Base-by-base conservation (phyloP, 2,797 vertebrate genomes). In the Salmo trutta region DNA sequence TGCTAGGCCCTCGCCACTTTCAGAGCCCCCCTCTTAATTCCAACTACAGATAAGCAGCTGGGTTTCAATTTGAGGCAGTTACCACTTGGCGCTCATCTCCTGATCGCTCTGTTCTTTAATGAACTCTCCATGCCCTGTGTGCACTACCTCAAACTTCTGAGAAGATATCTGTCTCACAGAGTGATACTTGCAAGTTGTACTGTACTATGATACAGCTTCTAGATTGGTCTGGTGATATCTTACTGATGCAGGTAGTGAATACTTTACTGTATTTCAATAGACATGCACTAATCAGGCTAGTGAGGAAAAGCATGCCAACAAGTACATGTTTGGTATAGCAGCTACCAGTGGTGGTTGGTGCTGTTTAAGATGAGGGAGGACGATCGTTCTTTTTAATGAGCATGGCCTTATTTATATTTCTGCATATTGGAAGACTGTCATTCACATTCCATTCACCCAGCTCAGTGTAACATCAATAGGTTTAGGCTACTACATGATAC, bases 41-140 rank as follows among this genome's bases (percentile, higher is more conserved):
- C 88, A 87, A 91, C 92, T 89, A 86, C 91, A 93, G 92, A 93
- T 94, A 94, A 94, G 92, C 93, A 94, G 92, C 93, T 94, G 93
- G 91, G 92, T 94, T 94, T 94, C 92, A 93, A 90, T 94, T 94
- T 94, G 88, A 92, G 88, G 85, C 84, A 82, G 91, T 93, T 93
- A 92, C 91, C 87, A 86, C 88, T 91, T 93, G 92, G 91, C 92
- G 92, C 86, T 87, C 86, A 75, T 91, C 89, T 19, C 84, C 75
- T 80, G 83, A 85, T 91, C 88, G 90, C 88, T 84, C 80, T 86
- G 85, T 85, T 86, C 86, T 89, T 88, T 82, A 77, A 82, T 86
- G 77, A 90, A 89, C 83, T 90, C 86, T 86, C 81, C 33, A 72
- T 83, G 79, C 81, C 80, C 76, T 73, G 82, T 83, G 85, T 7